Conservation (phyloP, 2,797 vertebrate species). For the Agapornis canus region DNA sequence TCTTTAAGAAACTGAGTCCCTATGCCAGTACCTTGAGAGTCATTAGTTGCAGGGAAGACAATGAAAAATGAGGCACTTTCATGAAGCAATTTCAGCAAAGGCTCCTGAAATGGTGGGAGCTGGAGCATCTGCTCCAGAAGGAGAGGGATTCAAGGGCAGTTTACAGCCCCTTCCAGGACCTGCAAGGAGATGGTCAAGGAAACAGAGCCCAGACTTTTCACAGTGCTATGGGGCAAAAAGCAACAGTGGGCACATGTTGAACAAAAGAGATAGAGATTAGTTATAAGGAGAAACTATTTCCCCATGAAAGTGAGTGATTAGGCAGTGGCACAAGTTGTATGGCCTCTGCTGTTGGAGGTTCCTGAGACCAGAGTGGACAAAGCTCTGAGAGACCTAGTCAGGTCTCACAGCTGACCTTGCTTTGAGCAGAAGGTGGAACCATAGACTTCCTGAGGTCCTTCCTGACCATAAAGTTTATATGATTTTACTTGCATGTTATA, state of each 20-base stretch:
- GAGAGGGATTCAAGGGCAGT: background rate
- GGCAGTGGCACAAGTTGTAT: background rate
- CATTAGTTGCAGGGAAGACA: background rate
- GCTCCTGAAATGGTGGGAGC: background rate
- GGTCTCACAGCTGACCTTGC: background rate
- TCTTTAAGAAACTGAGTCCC: background rate
- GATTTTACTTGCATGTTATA: background rate
- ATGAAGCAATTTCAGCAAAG: background rate
- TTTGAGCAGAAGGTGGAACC: background rate
- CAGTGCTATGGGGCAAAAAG: background rate
- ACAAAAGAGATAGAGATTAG: background rate
- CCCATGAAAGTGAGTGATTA: accelerated
- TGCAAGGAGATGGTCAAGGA: background rate
- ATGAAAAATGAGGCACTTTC: background rate
- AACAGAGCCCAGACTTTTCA: background rate
- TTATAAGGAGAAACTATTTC: background rate
- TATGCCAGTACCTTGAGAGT: background rate
- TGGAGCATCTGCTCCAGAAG: background rate
- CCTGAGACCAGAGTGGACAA: background rate
- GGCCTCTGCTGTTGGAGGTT: background rate
- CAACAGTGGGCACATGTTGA: background rate
- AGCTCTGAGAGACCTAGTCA: background rate
- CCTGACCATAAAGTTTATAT: background rate
- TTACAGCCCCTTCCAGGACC: background rate
- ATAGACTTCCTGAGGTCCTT: background rate